Base-by-base conservation (phyloP, 2,888 invertebrate genomes). In the Torymus auratus region DNA sequence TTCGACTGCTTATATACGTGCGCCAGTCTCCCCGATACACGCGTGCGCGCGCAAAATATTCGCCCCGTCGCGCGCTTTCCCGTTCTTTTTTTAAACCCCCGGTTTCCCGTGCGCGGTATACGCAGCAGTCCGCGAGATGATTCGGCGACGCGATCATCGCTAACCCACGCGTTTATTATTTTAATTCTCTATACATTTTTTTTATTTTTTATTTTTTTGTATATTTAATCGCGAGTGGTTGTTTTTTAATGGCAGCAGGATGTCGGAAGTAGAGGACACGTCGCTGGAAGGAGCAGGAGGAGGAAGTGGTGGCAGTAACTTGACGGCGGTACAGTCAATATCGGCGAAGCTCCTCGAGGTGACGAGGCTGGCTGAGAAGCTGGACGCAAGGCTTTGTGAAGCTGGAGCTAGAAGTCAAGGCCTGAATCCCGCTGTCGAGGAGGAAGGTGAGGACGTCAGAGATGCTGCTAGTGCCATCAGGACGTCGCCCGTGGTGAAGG, bases 281-380 rank as follows among this genome's bases (percentile, higher is more conserved):
- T 41, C 41, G 41, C 7, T 41, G 41, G 41, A 41, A 41, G 41
- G 41, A 41, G 5, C 41, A 41, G 7, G 7, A 41, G 7, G 41
- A 7, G 55, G 80, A 64, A 65, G 60, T 58, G 23, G n/a, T 0
- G 65, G 72, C 13, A 84, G 86, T 84, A 94, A 94, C 89, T 91
- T 92, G 83, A 92, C 94, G 84, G 94, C 94, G 17, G 93, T 94
- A 58, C 94, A 94, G 85, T 94, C 94, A 69, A 94, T 95, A 80
- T 92, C 94, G n/a, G 93, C 93, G 85, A 92, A 93, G 87, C 89
- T 95, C 81, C 91, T 92, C 15, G 94, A 94, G 89, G 94, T 95
- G 15, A 94, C 94, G 14, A 92, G 92, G 78, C 91, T 95, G 23
- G 94, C 95, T 1, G 95, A 95, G 88, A 94, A 94, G 83, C 89